Base-by-base conservation (phyloP, 2,113 vertebrate species). In the Candoia aspera region DNA sequence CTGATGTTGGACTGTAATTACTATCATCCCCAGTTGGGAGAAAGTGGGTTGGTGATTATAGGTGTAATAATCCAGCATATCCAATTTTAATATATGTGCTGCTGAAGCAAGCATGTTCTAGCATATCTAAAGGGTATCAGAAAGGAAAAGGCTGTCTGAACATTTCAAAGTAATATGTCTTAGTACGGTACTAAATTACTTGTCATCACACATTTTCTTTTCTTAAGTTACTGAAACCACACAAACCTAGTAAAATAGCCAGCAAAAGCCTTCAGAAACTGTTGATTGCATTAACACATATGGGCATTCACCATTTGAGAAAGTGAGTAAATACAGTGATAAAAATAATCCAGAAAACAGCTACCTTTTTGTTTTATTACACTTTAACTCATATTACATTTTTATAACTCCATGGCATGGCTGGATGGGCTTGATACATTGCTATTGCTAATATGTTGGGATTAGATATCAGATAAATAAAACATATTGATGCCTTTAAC, bases 371-470 rank as follows among this genome's bases (percentile, higher is more conserved):
- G 0, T 57, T 95, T 95, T 89, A 24, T 87, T 86, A 23, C 3
- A 58, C 93, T 94, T 92, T 90, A 88, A 86, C 13, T 12, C 91
- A 1, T 1, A 90, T n/a, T 91, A 6, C 12, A 95, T 83, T 83
- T 94, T 95, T 94, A 90, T 92, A 33, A 68, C 10, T n/a, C 84
- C 73, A 1, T 64, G 92, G 19, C 89, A 42, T 53, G 92, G 92
- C 59, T 91, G n/a, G 91, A 87, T 92, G 57, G 85, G 90, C 24
- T 95, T 93, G 88, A 90, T 94, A 11, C 58, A 93, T 92, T 94
- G 86, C 62, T 95, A 55, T 83, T 89, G 93, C 13, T 57, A 92
- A 85, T 91, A 68, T 2, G 19, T 88, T 90, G 86, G 91, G 13
- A 90, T 95, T 96, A 88, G 84, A 19, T 85, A 49, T 57, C 84